Evolutionary conservation across 2,797 vertebrate species (phyloP).

Genomic region (Halcyon badia): DNA sequence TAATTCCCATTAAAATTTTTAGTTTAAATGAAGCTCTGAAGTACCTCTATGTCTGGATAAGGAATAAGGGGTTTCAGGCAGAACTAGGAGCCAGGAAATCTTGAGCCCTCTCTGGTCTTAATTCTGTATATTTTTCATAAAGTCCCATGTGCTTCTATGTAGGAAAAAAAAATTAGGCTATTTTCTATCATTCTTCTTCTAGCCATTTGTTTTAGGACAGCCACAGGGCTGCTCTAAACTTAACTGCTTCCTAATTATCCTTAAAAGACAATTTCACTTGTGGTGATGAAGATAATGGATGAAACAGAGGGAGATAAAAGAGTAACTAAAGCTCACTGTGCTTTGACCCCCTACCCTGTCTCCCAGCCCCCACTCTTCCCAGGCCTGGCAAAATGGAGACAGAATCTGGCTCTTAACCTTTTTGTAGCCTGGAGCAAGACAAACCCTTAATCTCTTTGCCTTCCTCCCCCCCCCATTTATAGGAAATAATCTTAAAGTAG

Average conservation of each 20-base stretch:
- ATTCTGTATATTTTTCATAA: constrained; percentile 41
- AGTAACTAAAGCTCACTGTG: neutral
- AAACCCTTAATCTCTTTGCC: neutral
- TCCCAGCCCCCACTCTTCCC: neutral
- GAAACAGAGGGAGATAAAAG: constrained; percentile 23
- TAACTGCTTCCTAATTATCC: constrained; percentile 42
- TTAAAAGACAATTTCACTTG: constrained; percentile 42
- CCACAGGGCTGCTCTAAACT: constrained; percentile 17
- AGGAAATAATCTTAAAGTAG: neutral
- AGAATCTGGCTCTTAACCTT: neutral
- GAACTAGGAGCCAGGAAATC: neutral
- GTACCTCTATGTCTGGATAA: neutral
- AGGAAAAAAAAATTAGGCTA: neutral
- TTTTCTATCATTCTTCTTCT: constrained; percentile 4
- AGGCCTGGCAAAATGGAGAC: neutral
- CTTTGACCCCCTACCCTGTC: neutral
- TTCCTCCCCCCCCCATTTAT: neutral
- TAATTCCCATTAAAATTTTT: neutral
- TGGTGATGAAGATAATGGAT: constrained; percentile 36
- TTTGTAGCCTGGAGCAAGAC: neutral
- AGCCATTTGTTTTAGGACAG: neutral
- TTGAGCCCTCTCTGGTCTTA: constrained; percentile 16
- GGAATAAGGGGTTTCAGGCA: neutral
- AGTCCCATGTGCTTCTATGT: neutral
- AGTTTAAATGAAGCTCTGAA: constrained; percentile 17